A percentile compares a stretch with the other conserved stretches of the same genome.
Conservation (phyloP, 2,797 vertebrate genomes). For the Clamator glandarius region DNA sequence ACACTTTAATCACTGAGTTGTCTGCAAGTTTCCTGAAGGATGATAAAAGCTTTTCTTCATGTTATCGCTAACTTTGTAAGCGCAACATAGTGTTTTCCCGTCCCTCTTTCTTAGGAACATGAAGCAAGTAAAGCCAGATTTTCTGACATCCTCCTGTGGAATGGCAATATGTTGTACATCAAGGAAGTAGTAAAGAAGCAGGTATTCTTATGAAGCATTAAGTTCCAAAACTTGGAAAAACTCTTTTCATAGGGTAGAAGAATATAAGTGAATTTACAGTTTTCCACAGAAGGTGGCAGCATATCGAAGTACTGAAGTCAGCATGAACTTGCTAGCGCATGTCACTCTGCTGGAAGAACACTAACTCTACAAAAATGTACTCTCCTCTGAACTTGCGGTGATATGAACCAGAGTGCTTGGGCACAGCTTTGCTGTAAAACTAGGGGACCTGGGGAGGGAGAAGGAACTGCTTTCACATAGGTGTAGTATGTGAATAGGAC, state of each 20-base stretch:
- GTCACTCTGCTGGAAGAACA: neutral
- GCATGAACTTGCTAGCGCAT: neutral
- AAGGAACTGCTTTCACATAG: neutral
- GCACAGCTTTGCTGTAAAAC: neutral
- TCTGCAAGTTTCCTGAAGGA: neutral
- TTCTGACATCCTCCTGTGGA: neutral
- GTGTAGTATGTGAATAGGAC: neutral
- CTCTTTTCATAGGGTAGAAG: neutral
- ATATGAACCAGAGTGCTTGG: neutral
- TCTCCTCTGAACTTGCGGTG: neutral
- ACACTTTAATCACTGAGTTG: neutral
- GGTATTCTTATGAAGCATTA: neutral
- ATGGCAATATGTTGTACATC: neutral
- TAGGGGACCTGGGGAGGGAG: neutral
- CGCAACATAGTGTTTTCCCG: neutral
- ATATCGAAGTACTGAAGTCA: neutral
- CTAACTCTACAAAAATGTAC: neutral
- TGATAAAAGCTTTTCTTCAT: neutral
- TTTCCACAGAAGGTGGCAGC: slow-evolving; percentile 51
- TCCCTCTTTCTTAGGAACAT: neutral
- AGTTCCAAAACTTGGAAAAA: neutral
- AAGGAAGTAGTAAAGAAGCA: neutral
- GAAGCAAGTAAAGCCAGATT: neutral
- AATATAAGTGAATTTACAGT: neutral
- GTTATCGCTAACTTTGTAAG: neutral